These are phyloP conservation scores for Mormyrus proboscirostris DNA, from an alignment of 2,797 vertebrate genomes.

Conservation along the genomic window DNA sequence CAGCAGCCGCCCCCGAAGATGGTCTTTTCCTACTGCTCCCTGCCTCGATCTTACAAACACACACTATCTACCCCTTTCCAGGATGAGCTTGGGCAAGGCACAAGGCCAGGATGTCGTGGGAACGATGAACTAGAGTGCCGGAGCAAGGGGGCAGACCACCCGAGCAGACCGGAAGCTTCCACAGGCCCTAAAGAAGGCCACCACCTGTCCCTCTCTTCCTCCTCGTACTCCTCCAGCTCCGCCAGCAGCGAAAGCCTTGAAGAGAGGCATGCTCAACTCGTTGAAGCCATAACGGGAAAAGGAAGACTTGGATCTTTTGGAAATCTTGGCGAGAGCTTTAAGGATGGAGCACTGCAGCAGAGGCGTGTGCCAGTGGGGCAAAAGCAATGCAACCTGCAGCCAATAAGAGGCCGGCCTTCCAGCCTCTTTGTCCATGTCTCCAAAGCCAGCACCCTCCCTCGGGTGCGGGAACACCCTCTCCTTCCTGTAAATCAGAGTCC, in stretches of 20 bases:
- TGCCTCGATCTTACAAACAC: conserved; percentile 67
- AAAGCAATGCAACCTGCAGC: conserved; percentile 59
- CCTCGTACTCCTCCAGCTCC: conserved; percentile 72
- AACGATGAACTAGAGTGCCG: conserved; percentile 37
- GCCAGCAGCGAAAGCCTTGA: conserved; percentile 77
- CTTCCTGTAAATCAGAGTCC: conserved; percentile 55
- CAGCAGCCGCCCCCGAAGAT: conserved; percentile 59
- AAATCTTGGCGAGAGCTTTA: conserved; percentile 47
- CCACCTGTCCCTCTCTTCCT: conserved; percentile 67
- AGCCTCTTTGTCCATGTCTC: conserved; percentile 63
- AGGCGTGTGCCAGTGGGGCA: conserved; percentile 50
- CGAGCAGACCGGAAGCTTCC: conserved; percentile 56
- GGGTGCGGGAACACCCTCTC: conserved; percentile 62
- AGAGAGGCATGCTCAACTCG: conserved; percentile 52
- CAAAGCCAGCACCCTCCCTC: conserved; percentile 68
- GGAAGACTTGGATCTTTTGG: conserved; percentile 51
- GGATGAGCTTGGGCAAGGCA: conserved; percentile 59
- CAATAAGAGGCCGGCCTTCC: conserved; percentile 52
- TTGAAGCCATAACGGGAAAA: conserved; percentile 45
- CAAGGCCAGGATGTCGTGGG: conserved; percentile 48
- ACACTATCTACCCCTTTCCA: conserved; percentile 65
- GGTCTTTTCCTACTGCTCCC: conserved; percentile 65
- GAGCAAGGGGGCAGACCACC: conserved; percentile 43
- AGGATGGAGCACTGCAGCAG: conserved; percentile 57
- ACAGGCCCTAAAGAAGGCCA: conserved; percentile 54